Evolutionary conservation across 2,113 vertebrate genomes (phyloP).

Genomic region (Halichoerus grypus): DNA sequence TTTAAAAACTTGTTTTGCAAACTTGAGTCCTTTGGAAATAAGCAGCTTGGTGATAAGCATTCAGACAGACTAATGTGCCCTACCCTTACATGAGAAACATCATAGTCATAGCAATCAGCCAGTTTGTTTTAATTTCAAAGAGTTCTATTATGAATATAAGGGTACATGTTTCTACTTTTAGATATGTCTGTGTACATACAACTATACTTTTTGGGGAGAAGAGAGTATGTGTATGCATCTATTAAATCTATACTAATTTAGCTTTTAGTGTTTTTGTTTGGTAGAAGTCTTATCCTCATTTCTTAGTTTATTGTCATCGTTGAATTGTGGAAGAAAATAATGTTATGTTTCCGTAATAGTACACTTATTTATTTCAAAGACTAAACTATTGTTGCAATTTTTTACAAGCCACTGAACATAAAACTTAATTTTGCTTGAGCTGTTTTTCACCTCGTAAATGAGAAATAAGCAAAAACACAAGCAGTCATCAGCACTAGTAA

Average conservation of each 20-base stretch:
- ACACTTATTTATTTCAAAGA: constrained; percentile 29
- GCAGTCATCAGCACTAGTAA: neutral
- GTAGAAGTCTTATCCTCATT: neutral
- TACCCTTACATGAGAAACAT: neutral
- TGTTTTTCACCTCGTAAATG: neutral
- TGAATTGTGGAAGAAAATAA: neutral
- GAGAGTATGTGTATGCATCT: neutral
- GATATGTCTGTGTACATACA: neutral
- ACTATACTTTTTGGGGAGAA: neutral
- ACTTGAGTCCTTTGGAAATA: neutral
- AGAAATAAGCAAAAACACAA: constrained; percentile 5
- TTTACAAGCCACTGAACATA: neutral
- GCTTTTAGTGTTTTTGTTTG: neutral
- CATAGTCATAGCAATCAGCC: neutral
- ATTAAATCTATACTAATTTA: constrained; percentile 2
- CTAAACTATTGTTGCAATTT: constrained; percentile 28
- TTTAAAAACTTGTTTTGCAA: neutral
- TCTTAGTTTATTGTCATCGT: neutral
- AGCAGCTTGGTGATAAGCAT: neutral
- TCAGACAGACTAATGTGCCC: neutral
- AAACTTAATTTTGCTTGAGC: neutral
- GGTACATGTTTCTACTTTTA: neutral
- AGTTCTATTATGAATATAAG: neutral
- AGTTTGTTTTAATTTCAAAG: neutral
- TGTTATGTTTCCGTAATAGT: neutral